Percentiles rank a stretch among this genome's conserved stretches.
These are phyloP conservation scores for Scolopax mira DNA, from an alignment of 2,113 vertebrate species.

Conservation along the genomic window DNA sequence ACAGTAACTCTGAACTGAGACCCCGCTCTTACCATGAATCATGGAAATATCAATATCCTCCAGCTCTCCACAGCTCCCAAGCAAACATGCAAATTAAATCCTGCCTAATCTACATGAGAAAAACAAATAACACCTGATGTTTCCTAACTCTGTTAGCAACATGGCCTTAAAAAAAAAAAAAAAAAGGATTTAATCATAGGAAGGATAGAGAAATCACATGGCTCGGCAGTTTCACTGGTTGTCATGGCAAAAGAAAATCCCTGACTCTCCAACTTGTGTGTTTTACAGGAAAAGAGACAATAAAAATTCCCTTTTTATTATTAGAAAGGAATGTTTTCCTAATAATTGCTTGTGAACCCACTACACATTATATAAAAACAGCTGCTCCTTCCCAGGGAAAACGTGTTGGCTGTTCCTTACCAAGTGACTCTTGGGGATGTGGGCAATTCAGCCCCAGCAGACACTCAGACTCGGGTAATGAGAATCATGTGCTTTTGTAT, in stretches of 20 bases:
- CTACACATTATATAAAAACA: neutral
- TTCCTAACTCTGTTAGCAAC: conserved; percentile 12
- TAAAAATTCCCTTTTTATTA: neutral
- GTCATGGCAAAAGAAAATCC: conserved; percentile 62
- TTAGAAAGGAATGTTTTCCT: conserved; percentile 27
- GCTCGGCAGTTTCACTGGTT: conserved; percentile 11
- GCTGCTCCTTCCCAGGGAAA: conserved; percentile 25
- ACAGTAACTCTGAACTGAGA: neutral
- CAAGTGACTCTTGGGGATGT: neutral
- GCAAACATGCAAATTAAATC: conserved; percentile 10
- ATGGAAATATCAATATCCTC: neutral
- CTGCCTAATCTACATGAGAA: conserved; percentile 31
- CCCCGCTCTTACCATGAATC: neutral
- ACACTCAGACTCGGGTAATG: neutral
- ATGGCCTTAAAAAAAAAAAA: neutral
- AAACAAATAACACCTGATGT: conserved; percentile 49
- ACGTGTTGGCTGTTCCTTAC: neutral
- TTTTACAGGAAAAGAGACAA: conserved; percentile 10
- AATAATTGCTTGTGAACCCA: neutral
- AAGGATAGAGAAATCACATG: conserved; percentile 27
- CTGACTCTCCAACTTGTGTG: neutral
- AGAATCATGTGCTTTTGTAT: neutral
- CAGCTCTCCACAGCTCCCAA: neutral
- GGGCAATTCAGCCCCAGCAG: neutral
- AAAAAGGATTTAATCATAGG: neutral